These are phyloP conservation scores for Desoria tigrina DNA, from an alignment of 2,888 invertebrate genomes.

Conservation along the genomic window DNA sequence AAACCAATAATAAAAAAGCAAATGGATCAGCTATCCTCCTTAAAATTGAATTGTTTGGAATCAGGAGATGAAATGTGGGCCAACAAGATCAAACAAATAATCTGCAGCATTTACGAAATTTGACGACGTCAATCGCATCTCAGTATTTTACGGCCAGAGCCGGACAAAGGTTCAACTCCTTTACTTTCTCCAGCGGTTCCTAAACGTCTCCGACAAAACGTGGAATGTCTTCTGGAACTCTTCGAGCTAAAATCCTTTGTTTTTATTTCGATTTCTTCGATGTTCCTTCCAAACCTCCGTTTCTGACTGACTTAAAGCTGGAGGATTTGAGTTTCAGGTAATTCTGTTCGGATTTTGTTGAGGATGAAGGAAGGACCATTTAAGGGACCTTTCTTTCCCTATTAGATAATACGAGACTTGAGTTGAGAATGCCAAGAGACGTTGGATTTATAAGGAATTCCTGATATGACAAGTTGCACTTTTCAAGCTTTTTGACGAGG, in stretches of 20 bases:
- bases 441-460: conserved; percentile 85
- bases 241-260: neutral
- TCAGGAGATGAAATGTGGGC: neutral
- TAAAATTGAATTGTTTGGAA: neutral
- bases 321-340: neutral
- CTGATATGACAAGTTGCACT: conserved; percentile 69
- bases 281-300: too few species aligned
- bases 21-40: neutral
- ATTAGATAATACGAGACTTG: conserved; percentile 84
- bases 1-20: neutral
- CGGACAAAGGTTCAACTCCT: conserved; percentile 56
- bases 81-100: neutral
- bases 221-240: conserved; percentile 10
- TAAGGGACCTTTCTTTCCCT: conserved; percentile 65
- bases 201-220: conserved; percentile 53
- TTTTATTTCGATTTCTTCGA: neutral
- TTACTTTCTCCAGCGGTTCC: conserved; percentile 50
- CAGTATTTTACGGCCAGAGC: conserved; percentile 67
- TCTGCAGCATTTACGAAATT: neutral
- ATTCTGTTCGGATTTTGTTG: conserved; percentile 1
- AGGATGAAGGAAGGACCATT: conserved; percentile 57
- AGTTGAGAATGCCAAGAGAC: conserved; percentile 86
- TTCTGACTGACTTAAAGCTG: too few species aligned
- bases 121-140: conserved; percentile 78
- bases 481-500: conserved; percentile 66